Percentiles rank a stretch among this genome's conserved stretches.
These are phyloP conservation scores for Lonchura striata DNA, from an alignment of 2,113 vertebrate genomes.

Conservation along the genomic window DNA sequence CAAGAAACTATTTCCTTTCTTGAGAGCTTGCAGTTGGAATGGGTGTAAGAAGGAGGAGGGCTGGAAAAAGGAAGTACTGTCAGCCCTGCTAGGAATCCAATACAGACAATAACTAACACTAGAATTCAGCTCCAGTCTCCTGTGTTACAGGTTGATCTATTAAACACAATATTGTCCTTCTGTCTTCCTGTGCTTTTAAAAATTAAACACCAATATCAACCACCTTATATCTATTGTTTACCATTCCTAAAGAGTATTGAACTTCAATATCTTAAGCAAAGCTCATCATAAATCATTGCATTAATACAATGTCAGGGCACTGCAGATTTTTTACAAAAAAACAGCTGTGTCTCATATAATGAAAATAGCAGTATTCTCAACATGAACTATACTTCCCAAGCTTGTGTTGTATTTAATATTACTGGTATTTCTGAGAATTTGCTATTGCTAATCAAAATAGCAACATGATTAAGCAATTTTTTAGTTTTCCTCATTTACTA, in stretches of 20 bases:
- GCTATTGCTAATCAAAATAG: neutral
- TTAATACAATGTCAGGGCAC: neutral
- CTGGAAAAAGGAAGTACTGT: neutral
- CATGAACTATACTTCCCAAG: neutral
- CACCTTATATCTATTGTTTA: neutral
- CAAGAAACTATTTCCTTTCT: neutral
- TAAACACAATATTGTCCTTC: neutral
- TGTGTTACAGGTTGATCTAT: neutral
- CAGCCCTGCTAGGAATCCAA: neutral
- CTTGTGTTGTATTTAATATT: neutral
- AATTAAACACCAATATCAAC: neutral
- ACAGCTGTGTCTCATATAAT: neutral
- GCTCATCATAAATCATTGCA: neutral
- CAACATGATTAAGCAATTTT: neutral
- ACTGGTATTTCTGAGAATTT: neutral
- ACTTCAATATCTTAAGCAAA: neutral
- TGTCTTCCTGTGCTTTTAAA: neutral
- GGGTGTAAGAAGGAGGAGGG: neutral
- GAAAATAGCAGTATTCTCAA: neutral
- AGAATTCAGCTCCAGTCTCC: neutral
- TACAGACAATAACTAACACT: neutral
- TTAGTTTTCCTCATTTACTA: neutral
- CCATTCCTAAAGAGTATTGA: neutral
- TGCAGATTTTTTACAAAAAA: neutral
- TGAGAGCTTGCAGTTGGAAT: neutral